phyloP scores from a whole-genome alignment of 2,113 vertebrate species.

The Clupea harengus region DNA sequence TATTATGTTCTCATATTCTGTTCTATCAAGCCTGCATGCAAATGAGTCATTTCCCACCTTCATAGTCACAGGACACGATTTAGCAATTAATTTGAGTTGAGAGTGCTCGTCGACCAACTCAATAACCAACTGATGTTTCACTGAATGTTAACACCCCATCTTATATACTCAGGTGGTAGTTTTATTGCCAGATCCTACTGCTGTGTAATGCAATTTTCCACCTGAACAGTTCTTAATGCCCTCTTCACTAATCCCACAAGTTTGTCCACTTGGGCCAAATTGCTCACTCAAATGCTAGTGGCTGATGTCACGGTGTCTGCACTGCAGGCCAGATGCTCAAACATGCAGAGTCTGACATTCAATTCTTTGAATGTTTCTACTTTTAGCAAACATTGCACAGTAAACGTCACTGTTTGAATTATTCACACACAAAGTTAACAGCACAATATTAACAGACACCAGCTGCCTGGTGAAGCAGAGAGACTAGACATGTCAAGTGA shows the following conservation, averaged over 20 bases:
- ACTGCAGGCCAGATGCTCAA: not conserved
- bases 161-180: conserved; percentile 14
- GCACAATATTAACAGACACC: not conserved
- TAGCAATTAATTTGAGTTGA: conserved; percentile 1
- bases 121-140: conserved; percentile 5
- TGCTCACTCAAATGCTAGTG: not conserved
- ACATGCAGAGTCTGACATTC: not conserved
- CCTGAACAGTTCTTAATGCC: conserved; percentile 12
- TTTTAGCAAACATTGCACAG: not conserved
- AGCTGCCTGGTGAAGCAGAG: not conserved
- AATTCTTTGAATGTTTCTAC: not conserved
- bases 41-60: not conserved
- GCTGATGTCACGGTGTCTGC: not conserved
- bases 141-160: conserved; percentile 12
- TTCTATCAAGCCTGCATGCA: not conserved
- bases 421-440: not conserved
- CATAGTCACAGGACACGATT: not conserved
- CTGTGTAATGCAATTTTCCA: conserved; percentile 19
- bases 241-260: not conserved
- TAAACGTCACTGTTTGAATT: conserved; percentile 5
- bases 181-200: conserved; percentile 13
- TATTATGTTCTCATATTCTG: not conserved
- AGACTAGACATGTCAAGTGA: not conserved
- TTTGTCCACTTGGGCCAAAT: not conserved
- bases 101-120: not conserved